These are phyloP conservation scores for Darevskia mixta DNA, from an alignment of 2,797 vertebrate genomes.

Conservation along the genomic window DNA sequence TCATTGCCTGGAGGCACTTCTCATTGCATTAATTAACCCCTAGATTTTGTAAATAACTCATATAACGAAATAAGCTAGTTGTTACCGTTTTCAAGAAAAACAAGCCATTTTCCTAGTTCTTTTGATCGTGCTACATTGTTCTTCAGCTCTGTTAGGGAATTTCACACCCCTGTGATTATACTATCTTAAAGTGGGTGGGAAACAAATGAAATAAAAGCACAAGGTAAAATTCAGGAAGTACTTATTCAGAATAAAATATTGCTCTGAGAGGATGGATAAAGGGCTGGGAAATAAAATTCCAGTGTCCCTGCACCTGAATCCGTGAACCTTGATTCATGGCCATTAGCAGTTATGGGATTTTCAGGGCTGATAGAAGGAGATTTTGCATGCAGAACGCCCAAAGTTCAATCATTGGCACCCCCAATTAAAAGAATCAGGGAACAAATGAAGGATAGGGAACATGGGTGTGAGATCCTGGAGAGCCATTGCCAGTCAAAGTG, in stretches of 20 bases:
- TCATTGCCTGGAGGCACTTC: neutral
- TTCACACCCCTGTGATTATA: neutral
- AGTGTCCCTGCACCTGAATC: neutral
- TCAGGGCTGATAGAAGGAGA: neutral
- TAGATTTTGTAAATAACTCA: constrained; percentile 17
- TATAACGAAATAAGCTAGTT: constrained; percentile 15
- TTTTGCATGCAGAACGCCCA: neutral
- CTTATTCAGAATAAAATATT: neutral
- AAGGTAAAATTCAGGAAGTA: neutral
- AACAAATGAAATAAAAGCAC: constrained; percentile 2
- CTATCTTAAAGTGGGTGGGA: neutral
- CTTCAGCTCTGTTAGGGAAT: constrained; percentile 5
- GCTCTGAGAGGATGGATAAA: neutral
- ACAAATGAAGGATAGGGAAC: neutral
- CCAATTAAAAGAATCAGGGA: neutral
- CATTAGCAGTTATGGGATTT: neutral
- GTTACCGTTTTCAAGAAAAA: constrained; percentile 15
- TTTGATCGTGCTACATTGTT: neutral
- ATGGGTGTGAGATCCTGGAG: neutral
- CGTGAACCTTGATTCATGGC: neutral
- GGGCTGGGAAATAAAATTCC: neutral
- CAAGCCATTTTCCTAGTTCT: neutral
- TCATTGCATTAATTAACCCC: constrained; percentile 19
- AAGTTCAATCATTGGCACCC: neutral
- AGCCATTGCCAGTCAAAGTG: neutral